A percentile compares a stretch with the other conserved stretches of the same genome.
These are phyloP conservation scores for Platycnemis pennipes DNA, from an alignment of 2,888 invertebrate genomes.

Conservation along the genomic window DNA sequence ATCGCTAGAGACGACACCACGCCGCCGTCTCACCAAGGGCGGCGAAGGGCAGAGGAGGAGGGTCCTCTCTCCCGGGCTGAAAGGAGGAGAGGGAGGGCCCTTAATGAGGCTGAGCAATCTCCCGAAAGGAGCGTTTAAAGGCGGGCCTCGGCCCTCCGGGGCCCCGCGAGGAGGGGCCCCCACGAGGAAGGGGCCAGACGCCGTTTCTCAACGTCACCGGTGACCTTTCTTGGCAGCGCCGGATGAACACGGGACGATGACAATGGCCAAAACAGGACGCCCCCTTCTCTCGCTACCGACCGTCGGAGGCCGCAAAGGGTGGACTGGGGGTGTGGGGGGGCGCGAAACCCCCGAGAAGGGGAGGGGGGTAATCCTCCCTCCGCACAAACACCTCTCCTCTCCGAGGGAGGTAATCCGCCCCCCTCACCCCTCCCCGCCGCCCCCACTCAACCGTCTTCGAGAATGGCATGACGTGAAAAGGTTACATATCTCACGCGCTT, in stretches of 20 bases:
- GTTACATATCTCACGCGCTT: slow-evolving; percentile 67
- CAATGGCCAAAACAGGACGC: slow-evolving; percentile 61
- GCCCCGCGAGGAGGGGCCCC: not conserved
- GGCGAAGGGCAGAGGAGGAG: no score
- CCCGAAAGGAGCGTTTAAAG: not conserved
- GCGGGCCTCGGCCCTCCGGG: not conserved
- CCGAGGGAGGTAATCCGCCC: no score
- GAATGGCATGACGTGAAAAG: slow-evolving; percentile 15
- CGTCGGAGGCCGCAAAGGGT: slow-evolving; percentile 7
- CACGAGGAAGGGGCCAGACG: not conserved
- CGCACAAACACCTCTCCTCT: not conserved
- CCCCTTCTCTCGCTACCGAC: not conserved
- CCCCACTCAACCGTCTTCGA: not conserved
- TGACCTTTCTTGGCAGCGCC: slow-evolving; percentile 44
- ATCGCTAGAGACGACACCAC: no score
- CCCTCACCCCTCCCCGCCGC: not conserved
- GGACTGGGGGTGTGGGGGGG: not conserved
- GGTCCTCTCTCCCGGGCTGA: no score
- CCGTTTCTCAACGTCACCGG: slow-evolving; percentile 65
- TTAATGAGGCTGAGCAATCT: no score
- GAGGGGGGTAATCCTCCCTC: not conserved
- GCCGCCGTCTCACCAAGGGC: no score
- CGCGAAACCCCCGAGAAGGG: no score
- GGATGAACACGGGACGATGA: slow-evolving; percentile 61
- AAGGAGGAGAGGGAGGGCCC: no score